Evolutionary conservation across 2,888 invertebrate species (phyloP).

Genomic region (Lithophane leautieri): DNA sequence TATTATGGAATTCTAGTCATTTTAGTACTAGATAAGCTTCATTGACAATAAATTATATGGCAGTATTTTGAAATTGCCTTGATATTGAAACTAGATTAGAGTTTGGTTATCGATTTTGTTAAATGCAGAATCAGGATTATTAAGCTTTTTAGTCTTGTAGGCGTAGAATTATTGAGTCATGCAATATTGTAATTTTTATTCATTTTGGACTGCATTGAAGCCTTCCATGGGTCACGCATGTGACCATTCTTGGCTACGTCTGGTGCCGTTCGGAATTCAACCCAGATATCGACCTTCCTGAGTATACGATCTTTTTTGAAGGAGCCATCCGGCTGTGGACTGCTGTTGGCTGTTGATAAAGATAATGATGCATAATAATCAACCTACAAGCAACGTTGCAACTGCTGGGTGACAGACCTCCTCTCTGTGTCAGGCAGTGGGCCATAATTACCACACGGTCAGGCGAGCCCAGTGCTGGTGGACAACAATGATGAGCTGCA

Average conservation of each 20-base stretch:
- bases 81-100: constrained; percentile 48
- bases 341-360: no score
- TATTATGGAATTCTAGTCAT: constrained; percentile 22
- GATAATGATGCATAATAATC: no score
- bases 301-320: neutral
- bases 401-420: neutral
- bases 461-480: neutral
- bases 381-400: no score
- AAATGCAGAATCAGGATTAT: constrained; percentile 39
- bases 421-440: neutral
- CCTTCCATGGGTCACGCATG: no score
- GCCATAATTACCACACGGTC: neutral
- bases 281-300: neutral
- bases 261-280: neutral
- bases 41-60: constrained; percentile 38
- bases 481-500: neutral
- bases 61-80: constrained; percentile 19
- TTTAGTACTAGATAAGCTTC: constrained; percentile 35
- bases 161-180: constrained; percentile 9
- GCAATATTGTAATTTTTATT: neutral
- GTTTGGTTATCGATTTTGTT: neutral
- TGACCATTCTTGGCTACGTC: neutral
- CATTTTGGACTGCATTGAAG: neutral
- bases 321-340: neutral
- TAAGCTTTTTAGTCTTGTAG: constrained; percentile 6